Conservation (phyloP, 2,113 vertebrate species). For the Morone chrysops region DNA sequence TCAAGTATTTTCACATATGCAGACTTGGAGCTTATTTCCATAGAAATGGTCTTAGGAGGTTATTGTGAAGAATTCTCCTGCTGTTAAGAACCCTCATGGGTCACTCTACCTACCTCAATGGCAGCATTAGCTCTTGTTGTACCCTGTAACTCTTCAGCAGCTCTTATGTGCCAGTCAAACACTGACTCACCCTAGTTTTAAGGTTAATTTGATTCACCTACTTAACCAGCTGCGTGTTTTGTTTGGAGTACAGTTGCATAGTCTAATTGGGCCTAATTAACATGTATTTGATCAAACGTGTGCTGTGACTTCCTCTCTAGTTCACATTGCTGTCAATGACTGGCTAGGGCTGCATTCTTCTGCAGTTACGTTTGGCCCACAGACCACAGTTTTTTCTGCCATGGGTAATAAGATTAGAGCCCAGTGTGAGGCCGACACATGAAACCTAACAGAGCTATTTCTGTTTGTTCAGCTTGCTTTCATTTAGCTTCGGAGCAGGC, state of each 20-base stretch:
- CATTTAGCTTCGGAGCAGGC: conserved; percentile 58
- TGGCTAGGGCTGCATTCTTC: neutral
- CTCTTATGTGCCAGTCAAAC: conserved; percentile 13
- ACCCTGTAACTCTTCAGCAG: neutral
- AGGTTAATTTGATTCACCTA: conserved; percentile 19
- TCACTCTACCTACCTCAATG: conserved; percentile 45
- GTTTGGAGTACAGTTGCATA: neutral
- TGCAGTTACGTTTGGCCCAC: conserved; percentile 34
- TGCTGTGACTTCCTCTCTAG: neutral
- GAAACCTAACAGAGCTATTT: conserved; percentile 63
- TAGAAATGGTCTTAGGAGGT: conserved; percentile 50
- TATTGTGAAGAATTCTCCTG: conserved; percentile 39
- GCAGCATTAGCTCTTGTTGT: conserved; percentile 43
- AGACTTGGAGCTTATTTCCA: conserved; percentile 48
- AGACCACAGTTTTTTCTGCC: conserved; percentile 18
- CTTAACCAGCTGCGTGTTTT: conserved; percentile 10
- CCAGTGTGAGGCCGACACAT: conserved; percentile 54
- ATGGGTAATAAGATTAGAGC: conserved; percentile 69
- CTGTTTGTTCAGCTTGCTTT: conserved; percentile 75
- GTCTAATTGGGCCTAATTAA: conserved; percentile 38
- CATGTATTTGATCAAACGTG: conserved; percentile 5
- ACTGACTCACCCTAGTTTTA: neutral
- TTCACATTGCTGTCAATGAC: conserved; percentile 16
- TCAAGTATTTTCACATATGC: conserved; percentile 44
- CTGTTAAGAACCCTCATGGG: conserved; percentile 47